Percentiles rank a stretch among this genome's conserved stretches.
These are phyloP conservation scores for Galeruca laticollis DNA, from an alignment of 2,888 invertebrate genomes.

Conservation along the genomic window DNA sequence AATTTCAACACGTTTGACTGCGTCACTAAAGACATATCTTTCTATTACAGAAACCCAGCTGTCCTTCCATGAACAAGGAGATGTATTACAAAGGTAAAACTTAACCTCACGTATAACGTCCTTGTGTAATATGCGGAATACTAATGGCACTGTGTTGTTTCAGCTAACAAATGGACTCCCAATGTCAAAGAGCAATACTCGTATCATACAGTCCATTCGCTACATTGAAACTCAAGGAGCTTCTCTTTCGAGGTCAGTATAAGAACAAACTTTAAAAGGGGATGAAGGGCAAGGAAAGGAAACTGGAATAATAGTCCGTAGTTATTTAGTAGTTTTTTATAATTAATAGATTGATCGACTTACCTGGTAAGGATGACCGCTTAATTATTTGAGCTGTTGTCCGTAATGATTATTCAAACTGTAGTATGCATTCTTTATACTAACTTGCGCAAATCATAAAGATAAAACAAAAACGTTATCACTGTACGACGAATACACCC, in stretches of 20 bases:
- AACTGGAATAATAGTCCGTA: not conserved
- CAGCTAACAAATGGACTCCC: conserved; percentile 66
- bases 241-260: conserved; percentile 12
- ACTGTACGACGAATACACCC: no score
- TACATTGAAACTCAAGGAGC: conserved; percentile 54
- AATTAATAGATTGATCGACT: no score
- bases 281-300: conserved; percentile 13
- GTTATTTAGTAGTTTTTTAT: not conserved
- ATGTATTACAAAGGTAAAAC: conserved; percentile 86
- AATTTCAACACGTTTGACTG: conserved; percentile 8
- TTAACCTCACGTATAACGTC: conserved; percentile 43
- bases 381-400: no score
- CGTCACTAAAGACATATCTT: conserved; percentile 28
- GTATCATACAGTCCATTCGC: conserved; percentile 58
- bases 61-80: conserved; percentile 90
- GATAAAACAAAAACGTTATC: no score
- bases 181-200: conserved; percentile 62
- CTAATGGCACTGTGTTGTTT: conserved; percentile 63
- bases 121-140: conserved; percentile 44
- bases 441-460: no score
- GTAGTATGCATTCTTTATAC: no score
- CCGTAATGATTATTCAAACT: no score
- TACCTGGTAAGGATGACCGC: no score
- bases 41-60: conserved; percentile 75
- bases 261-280: not conserved